Evolutionary conservation across 2,797 vertebrate genomes (phyloP).

Genomic region (Petrocephalus schoutedeni): DNA sequence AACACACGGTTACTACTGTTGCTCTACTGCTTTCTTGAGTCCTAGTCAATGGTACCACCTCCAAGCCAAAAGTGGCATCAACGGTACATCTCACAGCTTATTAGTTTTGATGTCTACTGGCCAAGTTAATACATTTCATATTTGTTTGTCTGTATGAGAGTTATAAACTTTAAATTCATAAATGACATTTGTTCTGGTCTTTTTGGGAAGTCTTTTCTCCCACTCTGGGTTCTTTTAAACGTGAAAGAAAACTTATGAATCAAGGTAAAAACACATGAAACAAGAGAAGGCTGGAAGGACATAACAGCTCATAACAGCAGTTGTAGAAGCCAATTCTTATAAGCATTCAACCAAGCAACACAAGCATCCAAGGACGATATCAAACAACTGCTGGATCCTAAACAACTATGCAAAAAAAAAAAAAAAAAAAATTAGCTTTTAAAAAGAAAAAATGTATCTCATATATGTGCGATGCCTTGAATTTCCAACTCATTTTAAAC

Average conservation of each 20-base stretch:
- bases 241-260: slow-evolving; percentile 23
- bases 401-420: slow-evolving; percentile 38
- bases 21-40: not conserved
- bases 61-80: not conserved
- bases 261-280: slow-evolving; percentile 30
- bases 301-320: slow-evolving; percentile 19
- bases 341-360: slow-evolving; percentile 33
- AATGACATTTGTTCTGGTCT: not conserved
- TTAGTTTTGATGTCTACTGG: not conserved
- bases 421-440: slow-evolving; percentile 28
- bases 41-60: not conserved
- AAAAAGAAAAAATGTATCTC: slow-evolving; percentile 26
- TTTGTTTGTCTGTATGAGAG: slow-evolving; percentile 18
- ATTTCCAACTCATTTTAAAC: slow-evolving; percentile 42
- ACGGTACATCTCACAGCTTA: not conserved
- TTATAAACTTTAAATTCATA: slow-evolving; percentile 22
- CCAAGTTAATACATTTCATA: slow-evolving; percentile 15
- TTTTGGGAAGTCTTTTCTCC: slow-evolving; percentile 22
- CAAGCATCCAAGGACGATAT: slow-evolving; percentile 23
- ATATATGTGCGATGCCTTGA: slow-evolving; percentile 53
- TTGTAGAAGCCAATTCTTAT: slow-evolving; percentile 27
- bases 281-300: slow-evolving; percentile 21
- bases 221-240: slow-evolving; percentile 8
- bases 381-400: slow-evolving; percentile 23
- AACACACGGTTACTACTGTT: not conserved